Evolutionary conservation across 2,888 invertebrate genomes (phyloP), one percentile per base, ranked within the genome.

Genomic region (Anticlea derivata): DNA sequence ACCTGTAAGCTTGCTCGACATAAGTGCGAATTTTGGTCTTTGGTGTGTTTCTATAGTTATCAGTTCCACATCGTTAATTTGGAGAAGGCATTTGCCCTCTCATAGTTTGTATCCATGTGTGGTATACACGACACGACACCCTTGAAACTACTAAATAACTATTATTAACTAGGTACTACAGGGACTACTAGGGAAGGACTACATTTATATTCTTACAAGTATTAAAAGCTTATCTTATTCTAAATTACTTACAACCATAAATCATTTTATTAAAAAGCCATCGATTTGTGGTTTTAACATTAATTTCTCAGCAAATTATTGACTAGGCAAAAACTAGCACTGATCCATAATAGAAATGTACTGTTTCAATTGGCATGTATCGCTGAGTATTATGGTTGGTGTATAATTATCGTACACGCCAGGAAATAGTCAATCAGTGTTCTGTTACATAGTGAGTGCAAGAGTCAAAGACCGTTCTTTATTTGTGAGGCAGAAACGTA

Each of bases 21-120:
- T 65, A 59, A 70, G 72, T 80, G 77, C 75, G 68, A 81, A 79
- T 74, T 82, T 85, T 66, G 72, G 75, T 51, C 12, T 40, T 24
- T 50, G 44, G 45, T 50, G 35, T 53, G 41, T 49, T 60, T 60
- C 60, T 60, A 58, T 61, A 41, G 60, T 70, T 73, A 73, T 69
- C 35, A 23, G 83, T 84, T 86, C 76, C 80, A 78, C 80, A 61
- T 75, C 73, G 85, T 83, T 83, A 80, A 80, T 81, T 81, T 80
- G 74, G 81, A 75, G 73, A 75, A 79, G 75, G 78, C 81, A 77
- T 82, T 81, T 78, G 75, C 75, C 78, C 73, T 63, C 73, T 62
- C 61, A 82, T 79, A 77, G 59, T 64, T 57, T 57, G 6, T 22
- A n/a, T n/a, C n/a, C n/a, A n/a, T n/a, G n/a, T n/a, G n/a, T n/a